A percentile compares a stretch with the other conserved stretches of the same genome.
Conservation (phyloP, 2,888 invertebrate genomes). For the Rhamphomyia laevipes region DNA sequence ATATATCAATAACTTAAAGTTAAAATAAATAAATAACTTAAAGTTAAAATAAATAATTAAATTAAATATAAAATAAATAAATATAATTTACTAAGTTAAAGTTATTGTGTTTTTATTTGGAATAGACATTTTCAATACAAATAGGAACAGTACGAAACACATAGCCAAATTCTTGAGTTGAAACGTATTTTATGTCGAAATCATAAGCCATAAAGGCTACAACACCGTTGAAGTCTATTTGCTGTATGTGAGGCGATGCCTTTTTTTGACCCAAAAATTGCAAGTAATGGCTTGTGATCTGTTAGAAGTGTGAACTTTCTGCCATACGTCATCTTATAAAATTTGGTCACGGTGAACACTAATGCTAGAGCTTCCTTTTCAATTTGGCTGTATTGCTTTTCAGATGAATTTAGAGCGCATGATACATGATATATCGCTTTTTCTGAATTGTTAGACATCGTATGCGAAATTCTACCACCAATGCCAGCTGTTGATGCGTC, state of each 20-base stretch:
- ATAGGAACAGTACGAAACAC: no score
- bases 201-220: conserved; percentile 14
- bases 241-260: no score
- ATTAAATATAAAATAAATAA: no score
- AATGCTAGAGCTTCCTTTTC: conserved; percentile 14
- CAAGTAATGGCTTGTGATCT: conserved; percentile 31
- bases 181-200: conserved; percentile 15
- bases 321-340: conserved; percentile 11
- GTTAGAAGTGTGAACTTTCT: conserved; percentile 18
- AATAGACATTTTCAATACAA: no score
- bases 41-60: no score
- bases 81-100: no score
- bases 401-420: conserved; percentile 9
- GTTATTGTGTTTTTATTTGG: no score
- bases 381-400: conserved; percentile 8
- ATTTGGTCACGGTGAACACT: conserved; percentile 12
- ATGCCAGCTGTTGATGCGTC: conserved; percentile 10
- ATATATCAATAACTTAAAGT: no score
- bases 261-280: conserved; percentile 24
- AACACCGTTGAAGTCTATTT: conserved; percentile 22
- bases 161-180: conserved; percentile 14
- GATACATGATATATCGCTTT: conserved; percentile 11
- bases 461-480: conserved; percentile 10
- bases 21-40: no score
- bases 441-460: conserved; percentile 8